Evolutionary conservation across 2,888 invertebrate genomes (phyloP), one percentile per base, ranked within the genome.

Genomic region (Drosophila pseudotalamancana): DNA sequence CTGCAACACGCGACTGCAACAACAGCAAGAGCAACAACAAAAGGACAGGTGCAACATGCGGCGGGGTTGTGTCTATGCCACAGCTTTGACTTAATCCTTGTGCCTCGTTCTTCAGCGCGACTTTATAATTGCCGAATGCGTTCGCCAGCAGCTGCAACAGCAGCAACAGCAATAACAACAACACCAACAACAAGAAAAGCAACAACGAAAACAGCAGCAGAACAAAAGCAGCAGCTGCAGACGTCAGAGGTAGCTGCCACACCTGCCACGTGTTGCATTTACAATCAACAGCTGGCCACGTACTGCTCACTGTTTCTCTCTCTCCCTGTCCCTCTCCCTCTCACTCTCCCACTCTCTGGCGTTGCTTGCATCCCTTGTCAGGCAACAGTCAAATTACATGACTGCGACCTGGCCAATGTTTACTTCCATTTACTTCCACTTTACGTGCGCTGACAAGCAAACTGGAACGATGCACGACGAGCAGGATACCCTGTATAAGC

Each of bases 191-290:
- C n/a, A n/a, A n/a, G n/a, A n/a, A n/a, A n/a, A n/a, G 18, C 37
- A 42, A 21, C 39, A 46, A 43, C 46, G 46, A 51, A 37, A 56
- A 45, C 51, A 70, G 45, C 54, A 43, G n/a, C 54, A 51, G 55
- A 39, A n/a, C 35, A 48, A 48, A 48, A 39, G 46, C 53, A 12
- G 65, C 70, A 70, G 70, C 59, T 67, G 78, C 73, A 42, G 50
- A 57, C 62, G 70, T 74, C 79, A 78, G n/a, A 68, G 57, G 54
- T 34, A 65, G 29, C 65, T 18, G 73, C 72, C 72, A 76, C 80
- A 81, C 80, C 80, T 86, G 80, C 80, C 80, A 87, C 80, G 87
- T 81, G 80, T 81, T 81, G 80, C 83, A 59, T 64, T 60, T 42
- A 51, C 62, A 62, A 34, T 40, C 76, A 64, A 64, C 72, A 75